A percentile compares a stretch with the other conserved stretches of the same genome.
These are phyloP conservation scores for Globodera rostochiensis DNA, from an alignment of 1,140 invertebrate genomes.

Conservation along the genomic window DNA sequence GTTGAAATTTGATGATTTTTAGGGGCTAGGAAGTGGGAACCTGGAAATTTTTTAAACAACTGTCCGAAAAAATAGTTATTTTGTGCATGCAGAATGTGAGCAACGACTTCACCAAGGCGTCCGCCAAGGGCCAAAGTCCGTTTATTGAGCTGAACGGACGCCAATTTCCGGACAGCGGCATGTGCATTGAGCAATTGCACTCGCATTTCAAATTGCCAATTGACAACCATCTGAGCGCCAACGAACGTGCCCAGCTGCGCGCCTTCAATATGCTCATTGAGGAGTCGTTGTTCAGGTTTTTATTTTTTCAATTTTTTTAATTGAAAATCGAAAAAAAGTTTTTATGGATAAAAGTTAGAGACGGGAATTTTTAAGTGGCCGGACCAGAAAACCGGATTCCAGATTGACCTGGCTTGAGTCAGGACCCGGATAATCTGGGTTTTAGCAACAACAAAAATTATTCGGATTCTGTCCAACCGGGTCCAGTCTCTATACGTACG, in stretches of 20 bases:
- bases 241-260: slow-evolving; percentile 83
- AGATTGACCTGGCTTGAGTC: no score
- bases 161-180: slow-evolving; percentile 84
- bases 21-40: no score
- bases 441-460: no score
- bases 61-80: background rate
- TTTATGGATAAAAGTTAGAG: background rate
- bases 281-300: slow-evolving; percentile 75
- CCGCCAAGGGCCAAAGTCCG: slow-evolving; percentile 76
- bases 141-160: slow-evolving; percentile 90
- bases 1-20: no score
- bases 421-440: no score
- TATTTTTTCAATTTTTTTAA: background rate
- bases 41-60: no score
- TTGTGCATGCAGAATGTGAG: slow-evolving; percentile 47
- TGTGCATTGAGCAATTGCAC: slow-evolving; percentile 78
- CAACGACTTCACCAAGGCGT: slow-evolving; percentile 54
- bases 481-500: no score
- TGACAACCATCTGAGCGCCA: slow-evolving; percentile 77
- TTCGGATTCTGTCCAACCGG: no score
- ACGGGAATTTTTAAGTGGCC: no score
- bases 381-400: no score
- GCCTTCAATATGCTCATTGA: slow-evolving; percentile 93
- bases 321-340: background rate
- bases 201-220: slow-evolving; percentile 83